phyloP scores from a whole-genome alignment of 2,797 vertebrate species.

The Clarias laeviceps region DNA sequence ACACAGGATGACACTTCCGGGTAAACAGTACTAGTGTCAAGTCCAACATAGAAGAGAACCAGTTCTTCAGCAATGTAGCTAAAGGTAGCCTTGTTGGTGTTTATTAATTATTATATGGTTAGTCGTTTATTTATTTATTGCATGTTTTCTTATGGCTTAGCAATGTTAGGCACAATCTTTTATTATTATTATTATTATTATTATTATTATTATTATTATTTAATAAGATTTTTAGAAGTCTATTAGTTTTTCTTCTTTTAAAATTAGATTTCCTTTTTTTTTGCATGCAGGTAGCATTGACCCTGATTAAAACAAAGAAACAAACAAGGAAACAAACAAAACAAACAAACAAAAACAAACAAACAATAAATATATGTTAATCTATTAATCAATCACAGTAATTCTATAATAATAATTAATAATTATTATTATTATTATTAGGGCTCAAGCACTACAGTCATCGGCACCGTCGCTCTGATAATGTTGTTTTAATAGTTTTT shows the following conservation, averaged over 20 bases:
- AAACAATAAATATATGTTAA: too few relatives aligned
- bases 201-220: not conserved
- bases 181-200: too few relatives aligned
- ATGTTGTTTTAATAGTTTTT: too few relatives aligned
- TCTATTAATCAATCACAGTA: not conserved
- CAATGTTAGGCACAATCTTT: not conserved
- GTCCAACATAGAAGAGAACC: not conserved
- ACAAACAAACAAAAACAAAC: too few relatives aligned
- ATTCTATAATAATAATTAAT: too few relatives aligned
- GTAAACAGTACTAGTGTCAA: not conserved
- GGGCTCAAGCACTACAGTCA: too few relatives aligned
- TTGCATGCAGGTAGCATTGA: not conserved
- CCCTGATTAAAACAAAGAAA: too few relatives aligned
- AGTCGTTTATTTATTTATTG: not conserved
- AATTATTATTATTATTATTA: too few relatives aligned
- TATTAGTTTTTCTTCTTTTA: not conserved
- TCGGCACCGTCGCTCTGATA: too few relatives aligned
- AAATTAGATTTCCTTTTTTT: not conserved
- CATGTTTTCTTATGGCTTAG: not conserved
- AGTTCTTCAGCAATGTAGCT: not conserved
- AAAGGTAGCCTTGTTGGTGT: not conserved
- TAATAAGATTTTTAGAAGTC: not conserved
- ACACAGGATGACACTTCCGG: not conserved
- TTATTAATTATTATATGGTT: not conserved
- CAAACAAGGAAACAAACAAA: too few relatives aligned